Percentiles rank a stretch among this genome's conserved stretches.
phyloP scores from a whole-genome alignment of 92 coral and sea anemone species.

The Zoanthus sociatus region DNA sequence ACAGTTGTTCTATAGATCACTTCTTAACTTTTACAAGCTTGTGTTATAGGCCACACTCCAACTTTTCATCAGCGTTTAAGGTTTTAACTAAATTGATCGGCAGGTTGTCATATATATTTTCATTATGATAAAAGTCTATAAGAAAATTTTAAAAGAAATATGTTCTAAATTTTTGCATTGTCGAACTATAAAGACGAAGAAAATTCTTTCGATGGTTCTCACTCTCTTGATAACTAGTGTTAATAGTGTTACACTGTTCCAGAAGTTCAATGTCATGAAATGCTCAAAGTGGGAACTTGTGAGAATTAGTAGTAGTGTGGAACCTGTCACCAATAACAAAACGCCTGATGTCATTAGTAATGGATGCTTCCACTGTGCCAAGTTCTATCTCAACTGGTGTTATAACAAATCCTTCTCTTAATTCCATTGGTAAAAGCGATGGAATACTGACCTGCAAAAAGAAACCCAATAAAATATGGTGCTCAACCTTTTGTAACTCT shows the following conservation, averaged over 20 bases:
- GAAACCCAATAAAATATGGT: too few species aligned
- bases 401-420: too few species aligned
- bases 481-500: too few species aligned
- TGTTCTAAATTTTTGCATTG: conserved; percentile 50
- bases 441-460: too few species aligned
- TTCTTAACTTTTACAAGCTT: too few species aligned
- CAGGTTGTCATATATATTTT: not conserved
- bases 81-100: too few species aligned
- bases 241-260: conserved; percentile 32
- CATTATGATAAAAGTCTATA: conserved; percentile 58
- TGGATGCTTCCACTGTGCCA: not conserved
- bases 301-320: conserved; percentile 40
- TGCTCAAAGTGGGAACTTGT: conserved; percentile 52
- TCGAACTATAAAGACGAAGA: conserved; percentile 40
- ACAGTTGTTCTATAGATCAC: too few species aligned
- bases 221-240: conserved; percentile 50
- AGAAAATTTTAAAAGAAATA: conserved; percentile 36
- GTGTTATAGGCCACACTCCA: too few species aligned
- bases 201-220: conserved; percentile 42
- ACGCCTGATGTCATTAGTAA: not conserved
- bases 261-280: conserved; percentile 50
- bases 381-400: too few species aligned
- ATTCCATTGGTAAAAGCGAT: too few species aligned
- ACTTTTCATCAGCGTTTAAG: too few species aligned
- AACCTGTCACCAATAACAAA: conserved; percentile 54